Conservation (phyloP, 1,140 invertebrate species). For the Drosophila trapezifrons region DNA sequence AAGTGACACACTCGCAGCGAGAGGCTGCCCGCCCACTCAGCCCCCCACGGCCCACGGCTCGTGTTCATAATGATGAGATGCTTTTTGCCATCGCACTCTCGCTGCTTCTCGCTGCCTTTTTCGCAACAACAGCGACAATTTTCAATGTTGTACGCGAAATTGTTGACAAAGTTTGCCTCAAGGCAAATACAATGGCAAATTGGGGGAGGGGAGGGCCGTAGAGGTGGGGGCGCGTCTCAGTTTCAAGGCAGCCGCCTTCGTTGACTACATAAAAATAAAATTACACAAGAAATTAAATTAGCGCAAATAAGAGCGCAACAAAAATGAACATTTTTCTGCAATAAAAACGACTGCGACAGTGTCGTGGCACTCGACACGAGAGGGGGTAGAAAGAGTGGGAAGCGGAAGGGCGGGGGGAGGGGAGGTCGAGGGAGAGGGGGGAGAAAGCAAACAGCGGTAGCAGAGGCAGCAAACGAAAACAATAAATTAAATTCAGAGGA, state of each 20-base stretch:
- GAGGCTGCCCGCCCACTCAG: constrained; percentile 44
- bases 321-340: constrained; percentile 58
- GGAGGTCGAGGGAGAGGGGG: background rate
- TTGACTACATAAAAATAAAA: constrained; percentile 79
- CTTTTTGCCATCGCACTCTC: constrained; percentile 15
- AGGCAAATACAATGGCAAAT: constrained; percentile 68
- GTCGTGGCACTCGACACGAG: constrained; percentile 69
- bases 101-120: constrained; percentile 40
- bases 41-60: constrained; percentile 32
- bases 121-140: constrained; percentile 72
- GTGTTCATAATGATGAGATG: constrained; percentile 60
- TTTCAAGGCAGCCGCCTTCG: constrained; percentile 74
- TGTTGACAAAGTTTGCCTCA: constrained; percentile 81
- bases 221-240: constrained; percentile 42
- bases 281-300: constrained; percentile 82
- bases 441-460: constrained; percentile 28
- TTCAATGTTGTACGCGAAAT: constrained; percentile 79
- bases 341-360: constrained; percentile 76
- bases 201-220: background rate
- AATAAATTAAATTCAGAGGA: constrained; percentile 81
- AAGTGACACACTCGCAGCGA: constrained; percentile 54
- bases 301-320: constrained; percentile 72
- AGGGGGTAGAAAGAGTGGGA: constrained; percentile 18
- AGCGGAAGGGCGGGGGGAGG: background rate
- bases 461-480: constrained; percentile 60